These are phyloP conservation scores for Sarcophaga subvicina DNA, from an alignment of 2,888 invertebrate genomes.

Conservation along the genomic window DNA sequence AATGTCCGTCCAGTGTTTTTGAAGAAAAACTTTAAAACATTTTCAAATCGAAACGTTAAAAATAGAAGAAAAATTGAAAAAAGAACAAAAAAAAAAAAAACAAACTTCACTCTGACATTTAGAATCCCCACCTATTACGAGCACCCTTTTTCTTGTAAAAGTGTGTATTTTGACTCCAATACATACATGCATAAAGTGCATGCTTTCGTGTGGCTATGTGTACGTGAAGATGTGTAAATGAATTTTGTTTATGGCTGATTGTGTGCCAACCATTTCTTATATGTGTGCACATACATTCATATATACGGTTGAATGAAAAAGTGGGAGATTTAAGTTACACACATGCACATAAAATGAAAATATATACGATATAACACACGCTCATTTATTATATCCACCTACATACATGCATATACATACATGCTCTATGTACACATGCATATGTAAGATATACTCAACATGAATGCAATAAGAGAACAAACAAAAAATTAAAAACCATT, in stretches of 20 bases:
- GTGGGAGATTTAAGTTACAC: constrained; percentile 7
- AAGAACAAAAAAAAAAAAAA: constrained; percentile 14
- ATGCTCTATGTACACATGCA: neutral
- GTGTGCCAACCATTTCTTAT: constrained; percentile 7
- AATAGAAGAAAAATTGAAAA: constrained; percentile 29
- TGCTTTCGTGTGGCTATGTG: neutral
- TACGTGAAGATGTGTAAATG: neutral
- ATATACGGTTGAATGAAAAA: neutral
- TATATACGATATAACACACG: too few relatives aligned
- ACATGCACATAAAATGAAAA: neutral
- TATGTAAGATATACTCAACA: neutral
- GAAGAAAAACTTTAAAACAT: constrained; percentile 47
- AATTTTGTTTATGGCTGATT: neutral
- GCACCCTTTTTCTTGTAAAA: constrained; percentile 5
- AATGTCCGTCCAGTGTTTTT: constrained; percentile 16
- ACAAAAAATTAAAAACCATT: neutral
- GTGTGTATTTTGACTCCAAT: neutral
- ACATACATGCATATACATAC: neutral
- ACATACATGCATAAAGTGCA: neutral
- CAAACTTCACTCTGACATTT: constrained; percentile 23
- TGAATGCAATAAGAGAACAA: neutral
- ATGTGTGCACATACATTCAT: constrained; percentile 15
- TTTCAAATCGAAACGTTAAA: constrained; percentile 21
- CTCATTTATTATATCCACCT: neutral
- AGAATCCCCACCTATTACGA: constrained; percentile 14